Percentiles rank a stretch among this genome's conserved stretches.
phyloP scores from a whole-genome alignment of 2,113 vertebrate species.

The Capra hircus region DNA sequence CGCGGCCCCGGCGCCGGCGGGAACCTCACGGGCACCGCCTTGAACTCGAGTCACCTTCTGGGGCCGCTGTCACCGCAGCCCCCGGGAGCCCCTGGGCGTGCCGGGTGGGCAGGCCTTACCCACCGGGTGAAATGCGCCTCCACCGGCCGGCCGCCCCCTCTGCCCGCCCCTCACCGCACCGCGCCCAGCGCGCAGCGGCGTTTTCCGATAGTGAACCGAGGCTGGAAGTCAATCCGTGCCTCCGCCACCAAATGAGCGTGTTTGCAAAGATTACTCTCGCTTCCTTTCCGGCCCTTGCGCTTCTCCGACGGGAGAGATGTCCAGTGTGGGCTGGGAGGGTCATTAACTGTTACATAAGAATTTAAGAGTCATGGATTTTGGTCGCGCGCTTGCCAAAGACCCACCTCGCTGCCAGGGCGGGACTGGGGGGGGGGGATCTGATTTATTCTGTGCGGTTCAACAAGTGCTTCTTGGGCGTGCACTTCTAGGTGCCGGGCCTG shows the following conservation, averaged over 20 bases:
- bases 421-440: not conserved
- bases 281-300: not conserved
- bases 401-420: constrained; percentile 36
- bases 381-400: not conserved
- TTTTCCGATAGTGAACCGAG: not conserved
- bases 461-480: constrained; percentile 21
- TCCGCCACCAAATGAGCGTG: not conserved
- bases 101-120: constrained; percentile 21
- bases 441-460: constrained; percentile 6
- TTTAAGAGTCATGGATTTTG: not conserved
- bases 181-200: not conserved
- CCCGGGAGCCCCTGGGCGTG: not conserved
- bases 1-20: not conserved
- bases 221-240: not conserved
- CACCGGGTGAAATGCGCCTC: not conserved
- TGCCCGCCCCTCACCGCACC: not conserved
- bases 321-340: not conserved
- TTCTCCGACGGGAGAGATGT: not conserved
- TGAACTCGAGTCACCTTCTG: not conserved
- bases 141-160: not conserved
- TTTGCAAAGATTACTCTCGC: not conserved
- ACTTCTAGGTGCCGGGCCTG: not conserved
- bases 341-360: constrained; percentile 55
- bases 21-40: not conserved
- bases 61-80: not conserved